Evolutionary conservation across 2,797 vertebrate genomes (phyloP), one percentile per base, ranked within the genome.

Genomic region (Oryzias dopingdopingensis): DNA sequence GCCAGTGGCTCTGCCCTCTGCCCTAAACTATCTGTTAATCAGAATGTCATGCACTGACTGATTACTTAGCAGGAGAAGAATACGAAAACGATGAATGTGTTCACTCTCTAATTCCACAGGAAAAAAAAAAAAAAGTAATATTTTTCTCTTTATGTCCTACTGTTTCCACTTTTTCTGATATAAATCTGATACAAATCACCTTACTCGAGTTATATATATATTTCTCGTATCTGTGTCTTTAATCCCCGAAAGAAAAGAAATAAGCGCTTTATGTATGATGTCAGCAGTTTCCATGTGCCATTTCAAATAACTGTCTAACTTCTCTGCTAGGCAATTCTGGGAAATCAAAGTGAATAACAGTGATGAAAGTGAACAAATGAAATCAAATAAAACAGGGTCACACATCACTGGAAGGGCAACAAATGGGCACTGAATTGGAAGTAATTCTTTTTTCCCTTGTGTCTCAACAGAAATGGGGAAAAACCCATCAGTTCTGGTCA

Each of bases 371-470:
- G 88, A 92, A 91, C 90, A 91, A 92, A 90, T 87, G 81, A 89
- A 92, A 91, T 91, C 75, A 90, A 91, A 92, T 89, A 86, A 89
- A 92, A 92, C 85, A 87, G 91, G 92, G 92, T 92, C 92, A 93
- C 89, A 89, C 91, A 89, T 93, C 92, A 93, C 90, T 92, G 84
- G 88, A 90, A 93, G 92, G 89, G 83, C 89, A 91, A 77, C 77
- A 84, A 92, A 93, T 93, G 89, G 80, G 76, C 88, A 90, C 72
- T 86, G 92, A 86, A 83, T 88, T 88, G 90, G 90, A 93, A 92
- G 72, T 92, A 90, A 91, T 91, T 45, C 77, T 79, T 74, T 44
- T 65, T 20, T 74, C 80, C 49, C 80, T 84, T 79, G 81, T 81
- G 74, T 92, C 89, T 85, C 79, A 48, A 82, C 72, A 81, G 85